Evolutionary conservation across 2,797 vertebrate species (phyloP).

Genomic region (Malurus leucopterus): DNA sequence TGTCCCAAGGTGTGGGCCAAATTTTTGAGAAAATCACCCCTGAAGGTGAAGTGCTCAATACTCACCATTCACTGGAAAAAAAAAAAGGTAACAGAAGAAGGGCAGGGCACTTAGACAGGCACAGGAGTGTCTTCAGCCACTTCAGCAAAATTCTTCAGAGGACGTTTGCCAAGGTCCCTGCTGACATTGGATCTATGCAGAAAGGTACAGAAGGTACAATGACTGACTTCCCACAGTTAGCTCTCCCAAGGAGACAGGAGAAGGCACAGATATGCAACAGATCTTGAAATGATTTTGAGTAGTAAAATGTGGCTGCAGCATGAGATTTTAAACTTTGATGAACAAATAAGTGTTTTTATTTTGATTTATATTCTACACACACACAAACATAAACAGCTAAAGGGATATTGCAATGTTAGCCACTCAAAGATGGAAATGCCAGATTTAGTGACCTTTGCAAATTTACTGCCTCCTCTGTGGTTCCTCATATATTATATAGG

Average conservation of each 20-base stretch:
- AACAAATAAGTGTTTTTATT: not conserved
- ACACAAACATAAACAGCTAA: not conserved
- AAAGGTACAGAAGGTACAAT: not conserved
- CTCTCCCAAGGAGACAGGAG: not conserved
- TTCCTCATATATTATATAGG: accelerated
- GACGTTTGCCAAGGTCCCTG: not conserved
- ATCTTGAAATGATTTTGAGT: not conserved
- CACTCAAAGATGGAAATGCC: not conserved
- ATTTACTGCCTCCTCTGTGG: not conserved
- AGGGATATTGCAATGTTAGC: not conserved
- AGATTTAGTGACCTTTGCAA: not conserved
- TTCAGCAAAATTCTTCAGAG: constrained; percentile 24
- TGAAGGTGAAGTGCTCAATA: not conserved
- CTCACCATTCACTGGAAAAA: not conserved
- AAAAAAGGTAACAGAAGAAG: constrained; percentile 26
- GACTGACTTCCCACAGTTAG: not conserved
- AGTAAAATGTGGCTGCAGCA: not conserved
- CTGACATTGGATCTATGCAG: not conserved
- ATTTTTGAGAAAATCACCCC: not conserved
- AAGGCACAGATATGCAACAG: not conserved
- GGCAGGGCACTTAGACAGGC: not conserved
- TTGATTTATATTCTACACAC: not conserved
- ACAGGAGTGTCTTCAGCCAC: not conserved
- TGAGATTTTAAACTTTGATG: not conserved
- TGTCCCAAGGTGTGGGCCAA: not conserved